Evolutionary conservation across 1,140 invertebrate species (phyloP).

Genomic region (Penaeus japonicus): DNA sequence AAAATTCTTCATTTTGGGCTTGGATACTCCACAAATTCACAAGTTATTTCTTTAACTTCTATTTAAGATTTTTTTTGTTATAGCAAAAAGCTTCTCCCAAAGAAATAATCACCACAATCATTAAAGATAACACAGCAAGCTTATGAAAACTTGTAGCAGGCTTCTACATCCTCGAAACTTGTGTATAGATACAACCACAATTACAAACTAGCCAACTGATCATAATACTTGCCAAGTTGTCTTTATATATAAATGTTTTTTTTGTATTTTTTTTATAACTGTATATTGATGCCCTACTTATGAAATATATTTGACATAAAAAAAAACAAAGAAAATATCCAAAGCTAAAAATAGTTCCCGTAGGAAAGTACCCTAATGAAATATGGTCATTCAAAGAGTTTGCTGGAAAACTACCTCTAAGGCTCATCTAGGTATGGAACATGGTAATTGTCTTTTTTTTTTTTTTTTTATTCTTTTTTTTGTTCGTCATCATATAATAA

Average conservation of each 20-base stretch:
- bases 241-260: not conserved
- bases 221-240: slow-evolving; percentile 29
- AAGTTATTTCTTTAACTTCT: slow-evolving; percentile 31
- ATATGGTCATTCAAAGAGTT: not conserved
- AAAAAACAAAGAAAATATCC: not conserved
- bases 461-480: not conserved
- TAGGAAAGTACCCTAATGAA: not conserved
- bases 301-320: slow-evolving; percentile 8
- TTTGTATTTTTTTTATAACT: not conserved
- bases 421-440: slow-evolving; percentile 12
- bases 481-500: too few relatives aligned
- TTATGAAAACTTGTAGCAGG: slow-evolving; percentile 18
- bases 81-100: slow-evolving; percentile 26
- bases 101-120: slow-evolving; percentile 7
- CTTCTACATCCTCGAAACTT: not conserved
- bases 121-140: slow-evolving; percentile 43
- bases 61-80: slow-evolving; percentile 10
- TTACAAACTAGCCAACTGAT: slow-evolving; percentile 1
- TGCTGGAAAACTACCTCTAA: slow-evolving; percentile 9
- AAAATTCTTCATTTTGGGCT: slow-evolving; percentile 31
- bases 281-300: not conserved
- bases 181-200: not conserved
- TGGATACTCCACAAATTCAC: slow-evolving; percentile 24
- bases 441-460: too few relatives aligned
- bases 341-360: not conserved